phyloP scores from a whole-genome alignment of 2,797 vertebrate species.

The Lithobates sylvaticus region DNA sequence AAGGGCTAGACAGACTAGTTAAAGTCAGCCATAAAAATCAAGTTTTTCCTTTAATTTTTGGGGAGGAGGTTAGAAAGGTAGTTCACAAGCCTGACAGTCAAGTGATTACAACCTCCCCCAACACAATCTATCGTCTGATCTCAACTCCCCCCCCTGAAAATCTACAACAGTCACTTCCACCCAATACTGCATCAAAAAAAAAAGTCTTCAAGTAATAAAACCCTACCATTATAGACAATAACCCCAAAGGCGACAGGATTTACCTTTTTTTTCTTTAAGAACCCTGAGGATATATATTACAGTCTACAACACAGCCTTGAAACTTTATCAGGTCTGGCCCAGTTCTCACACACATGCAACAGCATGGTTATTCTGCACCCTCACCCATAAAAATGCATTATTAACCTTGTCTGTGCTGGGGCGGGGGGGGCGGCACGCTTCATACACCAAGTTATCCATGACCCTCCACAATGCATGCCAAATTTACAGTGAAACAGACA shows the following conservation, averaged over 20 bases:
- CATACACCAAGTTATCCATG: background rate
- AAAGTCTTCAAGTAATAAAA: background rate
- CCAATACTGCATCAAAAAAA: background rate
- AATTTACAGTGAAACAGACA: background rate
- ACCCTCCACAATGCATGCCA: background rate
- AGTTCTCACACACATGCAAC: constrained; percentile 30
- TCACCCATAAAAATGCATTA: background rate
- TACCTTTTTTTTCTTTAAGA: background rate
- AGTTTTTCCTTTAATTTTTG: background rate
- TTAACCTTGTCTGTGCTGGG: constrained; percentile 36
- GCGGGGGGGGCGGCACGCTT: background rate
- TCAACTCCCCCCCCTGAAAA: background rate
- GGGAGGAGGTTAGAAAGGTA: background rate
- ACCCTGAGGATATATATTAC: constrained; percentile 1
- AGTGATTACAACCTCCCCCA: background rate
- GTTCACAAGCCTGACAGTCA: background rate
- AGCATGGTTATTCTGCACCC: constrained; percentile 11
- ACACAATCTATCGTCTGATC: constrained; percentile 13
- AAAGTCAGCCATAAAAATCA: constrained; percentile 43
- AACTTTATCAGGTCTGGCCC: constrained; percentile 59
- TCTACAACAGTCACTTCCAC: background rate
- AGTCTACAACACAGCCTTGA: constrained; percentile 27
- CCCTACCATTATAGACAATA: constrained; percentile 3
- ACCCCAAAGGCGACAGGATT: background rate
- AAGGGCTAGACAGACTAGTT: constrained; percentile 35